Conservation (phyloP, 2,797 vertebrate genomes). For the Arrhamphus sclerolepis region DNA sequence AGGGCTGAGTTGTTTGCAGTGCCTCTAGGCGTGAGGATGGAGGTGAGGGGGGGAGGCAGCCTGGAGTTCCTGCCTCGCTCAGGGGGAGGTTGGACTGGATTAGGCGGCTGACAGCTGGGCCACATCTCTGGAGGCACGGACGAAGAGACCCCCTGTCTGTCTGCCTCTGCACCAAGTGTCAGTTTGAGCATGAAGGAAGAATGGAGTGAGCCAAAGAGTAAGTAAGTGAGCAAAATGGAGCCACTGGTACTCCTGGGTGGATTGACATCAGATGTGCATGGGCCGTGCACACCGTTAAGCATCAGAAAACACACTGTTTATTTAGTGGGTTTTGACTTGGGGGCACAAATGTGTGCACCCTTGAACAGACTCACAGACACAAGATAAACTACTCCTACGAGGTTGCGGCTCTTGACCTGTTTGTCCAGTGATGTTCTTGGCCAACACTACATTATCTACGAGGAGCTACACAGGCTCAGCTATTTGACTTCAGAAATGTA, state of each 20-base stretch:
- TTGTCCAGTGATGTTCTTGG: conserved; percentile 28
- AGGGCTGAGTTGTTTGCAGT: conserved; percentile 69
- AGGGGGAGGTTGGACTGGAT: conserved; percentile 83
- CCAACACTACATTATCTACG: conserved; percentile 5
- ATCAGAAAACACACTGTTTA: conserved; percentile 80
- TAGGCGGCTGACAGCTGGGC: conserved; percentile 85
- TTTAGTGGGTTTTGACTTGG: conserved; percentile 64
- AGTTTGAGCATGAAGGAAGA: conserved; percentile 83
- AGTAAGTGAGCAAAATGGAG: conserved; percentile 77
- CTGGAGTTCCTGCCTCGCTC: conserved; percentile 76
- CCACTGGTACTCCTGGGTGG: conserved; percentile 74
- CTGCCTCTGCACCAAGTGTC: conserved; percentile 82
- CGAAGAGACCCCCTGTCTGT: conserved; percentile 77
- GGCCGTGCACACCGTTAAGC: conserved; percentile 79
- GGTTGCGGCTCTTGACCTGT: conserved; percentile 54
- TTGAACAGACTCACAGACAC: conserved; percentile 59
- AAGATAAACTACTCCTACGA: conserved; percentile 57
- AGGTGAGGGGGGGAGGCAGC: conserved; percentile 56
- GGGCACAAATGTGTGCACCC: conserved; percentile 58
- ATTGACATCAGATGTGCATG: conserved; percentile 77
- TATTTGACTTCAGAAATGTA: conserved; percentile 38
- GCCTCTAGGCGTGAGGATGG: conserved; percentile 71
- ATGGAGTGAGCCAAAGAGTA: conserved; percentile 76
- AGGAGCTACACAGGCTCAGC: conserved; percentile 21
- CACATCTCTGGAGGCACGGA: conserved; percentile 81